These are phyloP conservation scores for Chondrosia reniformis DNA, from an alignment of 37 sponge, comb jelly and placozoan genomes.

Conservation along the genomic window DNA sequence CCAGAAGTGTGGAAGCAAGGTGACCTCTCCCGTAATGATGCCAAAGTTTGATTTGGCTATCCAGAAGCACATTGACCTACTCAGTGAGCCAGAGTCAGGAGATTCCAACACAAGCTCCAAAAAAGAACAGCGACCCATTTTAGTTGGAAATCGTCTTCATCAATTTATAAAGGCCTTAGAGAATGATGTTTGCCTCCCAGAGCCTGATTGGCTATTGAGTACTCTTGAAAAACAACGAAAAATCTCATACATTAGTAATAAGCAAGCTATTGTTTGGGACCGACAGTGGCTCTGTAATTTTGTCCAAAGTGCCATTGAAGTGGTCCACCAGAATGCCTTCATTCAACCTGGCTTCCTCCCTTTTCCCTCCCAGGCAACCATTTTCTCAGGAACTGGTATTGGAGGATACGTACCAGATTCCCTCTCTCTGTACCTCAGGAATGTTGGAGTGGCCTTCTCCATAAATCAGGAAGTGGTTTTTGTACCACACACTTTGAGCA, in stretches of 20 bases:
- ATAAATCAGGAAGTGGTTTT: neutral
- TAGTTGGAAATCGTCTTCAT: neutral
- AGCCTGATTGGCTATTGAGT: neutral
- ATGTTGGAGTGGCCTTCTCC: constrained; percentile 8
- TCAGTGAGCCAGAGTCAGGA: neutral
- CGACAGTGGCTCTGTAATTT: constrained; percentile 23
- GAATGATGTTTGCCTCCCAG: neutral
- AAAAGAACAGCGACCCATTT: neutral
- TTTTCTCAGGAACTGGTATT: neutral
- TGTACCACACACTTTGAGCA: constrained; percentile 5
- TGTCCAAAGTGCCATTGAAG: constrained; percentile 2
- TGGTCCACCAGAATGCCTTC: constrained; percentile 17
- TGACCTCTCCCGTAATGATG: neutral
- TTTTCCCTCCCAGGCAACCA: neutral
- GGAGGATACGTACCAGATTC: neutral
- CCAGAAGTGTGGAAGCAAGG: neutral
- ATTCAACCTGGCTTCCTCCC: neutral
- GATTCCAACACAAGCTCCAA: neutral
- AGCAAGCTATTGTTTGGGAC: neutral
- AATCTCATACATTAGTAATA: neutral
- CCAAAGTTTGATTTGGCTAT: neutral
- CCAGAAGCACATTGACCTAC: neutral
- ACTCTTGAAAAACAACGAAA: neutral
- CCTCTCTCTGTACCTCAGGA: neutral
- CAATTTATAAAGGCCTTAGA: neutral